Evolutionary conservation across 2,797 vertebrate species (phyloP), one percentile per base, ranked within the genome.

Genomic region (Rallus crepitans): DNA sequence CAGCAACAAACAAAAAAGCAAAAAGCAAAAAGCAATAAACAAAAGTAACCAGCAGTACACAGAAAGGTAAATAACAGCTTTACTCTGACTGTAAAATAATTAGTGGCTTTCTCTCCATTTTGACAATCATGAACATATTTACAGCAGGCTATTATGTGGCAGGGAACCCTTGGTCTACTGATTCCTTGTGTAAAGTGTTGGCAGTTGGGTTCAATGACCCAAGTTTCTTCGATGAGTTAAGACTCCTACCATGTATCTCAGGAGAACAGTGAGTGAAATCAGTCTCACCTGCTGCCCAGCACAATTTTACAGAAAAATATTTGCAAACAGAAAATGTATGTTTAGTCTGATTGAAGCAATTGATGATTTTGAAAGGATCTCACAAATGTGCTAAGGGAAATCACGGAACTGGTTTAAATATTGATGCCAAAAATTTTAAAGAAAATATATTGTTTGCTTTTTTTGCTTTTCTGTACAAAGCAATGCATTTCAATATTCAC

Each of bases 261-360:
- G 35, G 60, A 95, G 56, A 91, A 87, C 16, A 88, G 70, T 75
- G 70, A 73, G 39, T 76, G 82, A 89, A 95, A 89, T 57, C n/a
- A 69, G 69, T 89, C 28, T 45, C 82, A 81, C 25, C 47, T 4
- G 4, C 31, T 69, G 80, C 37, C 50, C 25, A 90, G 66, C 33
- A 18, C 19, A 55, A 89, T 87, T 93, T 82, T 80, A 72, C 17
- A 2, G 9, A 65, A 81, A 75, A 90, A 70, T 89, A 85, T 73
- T 89, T 91, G 78, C 90, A 94, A 93, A 90, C 42, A 88, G 40
- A 93, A 95, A 89, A 93, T 35, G 39, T 31, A 31, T 73, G 64
- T 89, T 91, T 93, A 84, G 69, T 92, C 82, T 77, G 83, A 89
- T 64, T 77, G 64, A 82, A 87, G 39, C 39, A 80, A 84, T 40